Evolutionary conservation across 2,888 invertebrate species (phyloP), one percentile per base, ranked within the genome.

Genomic region (Patella ulyssiponensis): DNA sequence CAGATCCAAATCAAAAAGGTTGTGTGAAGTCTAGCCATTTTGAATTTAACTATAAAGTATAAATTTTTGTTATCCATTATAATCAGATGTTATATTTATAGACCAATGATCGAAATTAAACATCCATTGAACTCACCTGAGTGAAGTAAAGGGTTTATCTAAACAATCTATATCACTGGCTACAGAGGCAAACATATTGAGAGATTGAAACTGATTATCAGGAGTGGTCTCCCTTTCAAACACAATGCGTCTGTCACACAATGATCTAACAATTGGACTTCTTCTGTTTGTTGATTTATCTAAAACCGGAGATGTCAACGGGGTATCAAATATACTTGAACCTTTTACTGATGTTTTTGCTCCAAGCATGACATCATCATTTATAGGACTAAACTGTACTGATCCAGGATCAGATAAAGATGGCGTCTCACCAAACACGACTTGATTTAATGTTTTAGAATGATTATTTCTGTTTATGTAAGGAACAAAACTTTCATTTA

Each of bases 371-470:
- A 23, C 5, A 11, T 23, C 20, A 64, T 64, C 23, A 9, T 44
- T 44, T 9, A 44, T 44, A 44, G 44, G 44, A 44, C 44, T 44
- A 44, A 44, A 44, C 44, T 44, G 44, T 44, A 44, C 44, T 44
- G 44, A 44, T 7, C 44, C 44, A 7, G 7, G 44, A 9, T 44
- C 44, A 44, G 44, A 44, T 9, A 44, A 44, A 64, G 64, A 64
- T 15, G 15, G 5, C 64, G 20, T 23, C 20, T 64, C 64, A 23
- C 64, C 64, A 23, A 64, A 14, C 23, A 64, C 23, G 20, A 64
- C 64, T 64, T 64, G 64, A 20, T 64, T 64, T 14, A 64, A 64
- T 64, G 64, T 64, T 64, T 64, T 64, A 23, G 14, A 64, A 64
- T 64, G 0, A 23, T 20, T 23, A 23, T 20, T 64, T 20, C 20